A percentile compares a stretch with the other conserved stretches of the same genome.
Evolutionary conservation across 2,888 invertebrate genomes (phyloP).

Genomic region (Enchytraeus crypticus): DNA sequence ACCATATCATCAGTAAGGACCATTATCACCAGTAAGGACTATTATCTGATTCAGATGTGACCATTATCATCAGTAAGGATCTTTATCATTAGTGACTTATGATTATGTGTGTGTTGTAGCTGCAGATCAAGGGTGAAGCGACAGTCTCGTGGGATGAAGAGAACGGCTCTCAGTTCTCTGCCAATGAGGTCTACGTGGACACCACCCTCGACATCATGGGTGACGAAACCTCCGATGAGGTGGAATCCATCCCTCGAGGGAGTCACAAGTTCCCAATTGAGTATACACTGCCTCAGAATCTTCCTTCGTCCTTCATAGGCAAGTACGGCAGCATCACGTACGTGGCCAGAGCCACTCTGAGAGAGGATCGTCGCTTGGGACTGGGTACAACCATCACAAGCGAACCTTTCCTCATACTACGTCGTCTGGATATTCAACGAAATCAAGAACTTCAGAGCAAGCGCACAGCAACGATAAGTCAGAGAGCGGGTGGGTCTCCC

Average conservation of each 20-base stretch:
- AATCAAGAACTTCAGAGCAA: constrained; percentile 20
- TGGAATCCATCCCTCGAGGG: constrained; percentile 32
- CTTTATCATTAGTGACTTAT: no score
- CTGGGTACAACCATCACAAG: constrained; percentile 41
- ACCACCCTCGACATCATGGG: constrained; percentile 29
- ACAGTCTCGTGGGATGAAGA: constrained; percentile 43
- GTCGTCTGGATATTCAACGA: constrained; percentile 20
- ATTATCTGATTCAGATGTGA: no score
- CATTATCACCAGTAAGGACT: no score
- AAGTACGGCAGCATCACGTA: constrained; percentile 48
- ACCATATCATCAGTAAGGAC: no score
- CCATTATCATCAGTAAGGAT: no score
- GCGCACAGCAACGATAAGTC: constrained; percentile 21
- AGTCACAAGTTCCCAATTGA: constrained; percentile 40
- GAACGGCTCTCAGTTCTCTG: constrained; percentile 22
- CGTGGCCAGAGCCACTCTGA: constrained; percentile 41
- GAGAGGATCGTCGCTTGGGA: constrained; percentile 35
- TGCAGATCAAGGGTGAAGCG: constrained; percentile 30
- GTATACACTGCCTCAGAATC: constrained; percentile 39
- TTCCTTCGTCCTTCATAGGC: constrained; percentile 47
- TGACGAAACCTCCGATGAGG: constrained; percentile 4
- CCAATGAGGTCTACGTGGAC: constrained; percentile 43
- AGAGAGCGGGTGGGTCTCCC: constrained; percentile 32
- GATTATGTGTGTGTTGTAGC: no score
- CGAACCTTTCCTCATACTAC: constrained; percentile 44